These are phyloP conservation scores for Lumbricus terrestris DNA, from an alignment of 2,888 invertebrate genomes.

Conservation along the genomic window DNA sequence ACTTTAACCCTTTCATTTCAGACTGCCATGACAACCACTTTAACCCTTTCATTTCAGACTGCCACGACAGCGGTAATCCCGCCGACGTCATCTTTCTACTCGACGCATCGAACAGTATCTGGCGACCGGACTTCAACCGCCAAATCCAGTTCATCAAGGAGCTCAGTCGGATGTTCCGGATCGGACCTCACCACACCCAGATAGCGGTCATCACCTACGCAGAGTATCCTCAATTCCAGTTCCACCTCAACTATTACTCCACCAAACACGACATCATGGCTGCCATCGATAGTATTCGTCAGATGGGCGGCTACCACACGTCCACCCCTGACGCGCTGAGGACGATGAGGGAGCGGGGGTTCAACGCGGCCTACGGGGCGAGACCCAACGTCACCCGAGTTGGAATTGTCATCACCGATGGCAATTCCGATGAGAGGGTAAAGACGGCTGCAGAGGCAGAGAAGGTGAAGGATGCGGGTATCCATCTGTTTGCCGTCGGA, in stretches of 20 bases:
- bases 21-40: background rate
- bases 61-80: conserved; percentile 21
- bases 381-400: conserved; percentile 44
- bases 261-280: conserved; percentile 22
- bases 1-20: background rate
- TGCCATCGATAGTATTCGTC: conserved; percentile 20
- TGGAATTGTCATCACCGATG: conserved; percentile 53
- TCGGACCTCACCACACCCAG: conserved; percentile 9
- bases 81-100: conserved; percentile 50
- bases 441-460: conserved; percentile 43
- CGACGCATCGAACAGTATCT: conserved; percentile 45
- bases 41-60: background rate
- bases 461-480: conserved; percentile 44
- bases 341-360: conserved; percentile 31
- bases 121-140: conserved; percentile 46
- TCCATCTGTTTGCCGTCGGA: conserved; percentile 53
- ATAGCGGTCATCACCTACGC: conserved; percentile 28
- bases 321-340: conserved; percentile 34
- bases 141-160: conserved; percentile 45
- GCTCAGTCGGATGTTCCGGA: conserved; percentile 23
- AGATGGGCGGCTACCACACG: conserved; percentile 30
- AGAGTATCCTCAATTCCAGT: conserved; percentile 18
- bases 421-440: conserved; percentile 43
- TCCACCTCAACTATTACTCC: conserved; percentile 22
- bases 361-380: conserved; percentile 25